Base-by-base conservation (phyloP, 2,797 vertebrate genomes). In the Aotus griseimembra region DNA sequence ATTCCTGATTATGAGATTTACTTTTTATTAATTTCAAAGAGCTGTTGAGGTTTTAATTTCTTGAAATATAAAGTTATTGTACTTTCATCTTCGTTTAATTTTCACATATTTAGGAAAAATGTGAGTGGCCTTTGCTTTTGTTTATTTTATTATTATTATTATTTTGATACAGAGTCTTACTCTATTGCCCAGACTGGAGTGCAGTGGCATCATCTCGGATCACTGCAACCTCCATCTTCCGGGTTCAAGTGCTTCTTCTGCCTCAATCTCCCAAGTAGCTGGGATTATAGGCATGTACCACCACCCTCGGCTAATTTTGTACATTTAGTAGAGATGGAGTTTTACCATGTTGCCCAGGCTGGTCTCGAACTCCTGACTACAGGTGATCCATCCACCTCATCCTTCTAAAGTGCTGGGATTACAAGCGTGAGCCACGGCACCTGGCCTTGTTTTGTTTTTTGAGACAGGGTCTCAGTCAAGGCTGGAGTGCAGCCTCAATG, bases 1-100 rank as follows among this genome's bases (percentile, higher is more conserved):
- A 22, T 72, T 72, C 4, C n/a, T 72, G 17, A 36, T 72, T n/a
- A 39, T 72, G 67, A 72, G n/a, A 72, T 72, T 72, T 72, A 20
- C 67, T 39, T 85, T 96, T 46, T 44, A 52, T 86, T 55, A 67
- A 75, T 79, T 97, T 97, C 83, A 95, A 75, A 95, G 52, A 92
- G 39, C 30, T 22, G 1, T 61, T 77, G 58, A 4, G 9, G 57
- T 90, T 86, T 96, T 48, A 90, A 36, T 95, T 58, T 86, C 61
- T 81, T 86, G 64, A 89, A 80, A 89, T 92, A 92, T 30, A 93
- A 93, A 33, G 39, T 64, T 90, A 90, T 85, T 95, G 67, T 77
- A 50, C n/a, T 89, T 77, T 36, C 15, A 73, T 79, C 24, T 36
- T 36, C 39, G 9, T 94, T 96, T 94, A 9, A 46, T 88, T 93